Base-by-base conservation (phyloP, 1,140 invertebrate species). In the Delia radicum region DNA sequence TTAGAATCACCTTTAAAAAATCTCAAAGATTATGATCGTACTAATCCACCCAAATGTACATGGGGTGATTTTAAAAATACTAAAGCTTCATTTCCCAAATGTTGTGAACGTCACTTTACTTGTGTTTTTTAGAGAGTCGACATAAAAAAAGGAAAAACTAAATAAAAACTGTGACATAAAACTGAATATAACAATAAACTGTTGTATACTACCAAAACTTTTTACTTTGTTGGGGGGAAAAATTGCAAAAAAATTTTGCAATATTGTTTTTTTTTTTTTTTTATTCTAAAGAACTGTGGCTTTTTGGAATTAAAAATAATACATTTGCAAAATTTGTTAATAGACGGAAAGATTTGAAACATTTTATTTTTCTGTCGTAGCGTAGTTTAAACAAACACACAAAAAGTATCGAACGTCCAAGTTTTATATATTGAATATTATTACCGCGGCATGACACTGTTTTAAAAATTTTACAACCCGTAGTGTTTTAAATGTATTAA, bases 1-100 rank as follows among this genome's bases (percentile, higher is more conserved):
- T 33, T 74, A 33, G 31, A 61, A n/a, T 74, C 74, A 4, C 74
- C 74, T 18, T 46, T 74, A 10, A 15, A 37, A 24, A 33, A 65
- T 28, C 33, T 74, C 18, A 74, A 74, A 46, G n/a, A 33, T 69
- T 74, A 74, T 29, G 74, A 74, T 65, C 74, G 31, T 15, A 15
- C 3, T 28, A 28, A 74, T 65, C 62, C 62, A 46, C 74, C 74
- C 2, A 65, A 28, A 24, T 74, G 74, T 6, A 28, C 18, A n/a
- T 74, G 74, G 74, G 74, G 62, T 12, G 74, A 74, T 28, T 74
- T 74, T 65, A 74, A 46, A 12, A 27, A 74, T 33, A 65, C 62
- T 3, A 74, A 18, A 12, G 33, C 62, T 7, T 21, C 13, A 27
- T 74, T 42, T 67, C 74, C 74, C 28, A 37, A 74, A 62, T 74